These are phyloP conservation scores for Podarcis raffonei DNA, from an alignment of 2,113 vertebrate species.

Conservation along the genomic window DNA sequence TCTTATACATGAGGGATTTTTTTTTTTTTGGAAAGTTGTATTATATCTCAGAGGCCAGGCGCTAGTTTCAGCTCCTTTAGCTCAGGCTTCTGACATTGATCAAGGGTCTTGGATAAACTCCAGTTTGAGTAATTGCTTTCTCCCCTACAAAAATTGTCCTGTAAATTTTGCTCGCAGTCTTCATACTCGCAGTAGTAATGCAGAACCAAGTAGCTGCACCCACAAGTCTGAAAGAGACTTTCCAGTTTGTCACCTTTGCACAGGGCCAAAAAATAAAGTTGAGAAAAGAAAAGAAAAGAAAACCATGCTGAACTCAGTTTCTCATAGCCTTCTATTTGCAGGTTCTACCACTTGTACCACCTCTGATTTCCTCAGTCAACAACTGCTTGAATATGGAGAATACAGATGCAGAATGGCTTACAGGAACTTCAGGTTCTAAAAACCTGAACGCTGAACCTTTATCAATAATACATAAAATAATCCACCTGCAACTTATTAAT, in stretches of 20 bases:
- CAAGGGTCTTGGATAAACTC: not conserved
- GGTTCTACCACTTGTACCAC: not conserved
- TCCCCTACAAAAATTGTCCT: not conserved
- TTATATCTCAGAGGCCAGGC: not conserved
- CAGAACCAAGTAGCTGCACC: not conserved
- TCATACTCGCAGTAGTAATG: not conserved
- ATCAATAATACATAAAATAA: slow-evolving; percentile 17
- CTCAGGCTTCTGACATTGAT: not conserved
- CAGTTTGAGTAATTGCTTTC: not conserved
- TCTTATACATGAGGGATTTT: not conserved
- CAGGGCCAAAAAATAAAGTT: not conserved
- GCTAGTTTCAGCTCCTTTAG: not conserved
- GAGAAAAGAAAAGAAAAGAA: not conserved
- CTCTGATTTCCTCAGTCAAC: not conserved
- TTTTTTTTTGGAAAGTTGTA: not conserved
- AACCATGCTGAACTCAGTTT: not conserved
- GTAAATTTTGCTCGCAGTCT: not conserved
- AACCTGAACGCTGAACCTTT: not conserved
- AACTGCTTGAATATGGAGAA: not conserved
- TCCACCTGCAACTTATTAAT: slow-evolving; percentile 87
- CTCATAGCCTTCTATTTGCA: not conserved
- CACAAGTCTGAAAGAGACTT: not conserved
- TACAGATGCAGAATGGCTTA: not conserved
- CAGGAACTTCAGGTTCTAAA: not conserved
- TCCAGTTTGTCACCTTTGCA: not conserved